These are phyloP conservation scores for Glaucomys volans DNA, from an alignment of 2,113 vertebrate genomes.

Conservation along the genomic window DNA sequence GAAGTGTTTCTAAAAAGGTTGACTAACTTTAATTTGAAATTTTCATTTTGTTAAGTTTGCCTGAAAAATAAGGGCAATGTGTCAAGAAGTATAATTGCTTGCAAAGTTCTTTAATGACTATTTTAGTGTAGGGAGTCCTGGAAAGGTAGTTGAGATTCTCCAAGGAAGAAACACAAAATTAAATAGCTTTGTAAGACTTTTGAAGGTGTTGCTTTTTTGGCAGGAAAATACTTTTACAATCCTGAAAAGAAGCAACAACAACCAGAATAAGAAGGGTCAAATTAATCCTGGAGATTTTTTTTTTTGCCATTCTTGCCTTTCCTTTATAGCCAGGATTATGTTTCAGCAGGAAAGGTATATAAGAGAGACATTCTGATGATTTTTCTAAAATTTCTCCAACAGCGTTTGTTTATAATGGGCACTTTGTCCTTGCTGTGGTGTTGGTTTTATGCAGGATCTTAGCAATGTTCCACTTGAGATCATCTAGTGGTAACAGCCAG, in stretches of 20 bases:
- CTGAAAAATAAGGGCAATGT: background rate
- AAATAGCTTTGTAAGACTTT: background rate
- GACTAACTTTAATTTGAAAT: constrained; percentile 29
- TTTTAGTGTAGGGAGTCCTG: background rate
- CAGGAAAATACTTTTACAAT: background rate
- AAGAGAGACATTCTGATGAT: background rate
- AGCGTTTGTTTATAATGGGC: background rate
- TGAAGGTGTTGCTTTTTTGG: background rate
- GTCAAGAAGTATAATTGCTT: background rate
- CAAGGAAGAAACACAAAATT: background rate
- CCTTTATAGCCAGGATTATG: background rate
- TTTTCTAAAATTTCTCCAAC: background rate
- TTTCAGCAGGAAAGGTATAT: background rate
- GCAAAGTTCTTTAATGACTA: background rate
- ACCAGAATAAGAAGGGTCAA: background rate
- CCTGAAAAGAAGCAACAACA: background rate
- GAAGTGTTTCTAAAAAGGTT: background rate
- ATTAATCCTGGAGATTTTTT: background rate
- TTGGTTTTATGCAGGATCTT: background rate
- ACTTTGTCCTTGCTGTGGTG: background rate
- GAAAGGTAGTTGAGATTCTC: background rate
- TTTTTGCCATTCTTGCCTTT: background rate
- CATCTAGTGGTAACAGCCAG: background rate
- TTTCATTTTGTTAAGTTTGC: background rate
- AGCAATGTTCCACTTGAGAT: background rate